These are phyloP conservation scores for Silvanus unidentatus DNA, from an alignment of 2,888 invertebrate genomes.

Conservation along the genomic window DNA sequence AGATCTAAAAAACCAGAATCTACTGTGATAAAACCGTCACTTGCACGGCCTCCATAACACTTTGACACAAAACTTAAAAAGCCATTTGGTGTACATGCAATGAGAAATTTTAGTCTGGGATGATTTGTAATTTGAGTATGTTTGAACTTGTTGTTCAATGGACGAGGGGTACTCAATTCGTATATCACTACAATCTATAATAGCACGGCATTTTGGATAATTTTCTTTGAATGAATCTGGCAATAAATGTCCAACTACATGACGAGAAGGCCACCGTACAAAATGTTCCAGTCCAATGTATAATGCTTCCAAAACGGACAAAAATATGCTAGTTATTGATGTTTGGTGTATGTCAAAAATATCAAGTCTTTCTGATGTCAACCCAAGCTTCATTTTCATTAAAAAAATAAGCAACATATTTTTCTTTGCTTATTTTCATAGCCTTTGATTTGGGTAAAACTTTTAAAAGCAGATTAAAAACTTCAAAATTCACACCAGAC, in stretches of 20 bases:
- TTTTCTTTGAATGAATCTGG: slow-evolving; percentile 1
- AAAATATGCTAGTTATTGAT: slow-evolving; percentile 21
- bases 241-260: slow-evolving; percentile 1
- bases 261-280: slow-evolving; percentile 5
- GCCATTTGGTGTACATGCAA: background rate
- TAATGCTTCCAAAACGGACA: slow-evolving; percentile 9
- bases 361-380: slow-evolving; percentile 16
- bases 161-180: slow-evolving; percentile 1
- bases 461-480: too few species aligned
- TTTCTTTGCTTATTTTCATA: slow-evolving; percentile 4
- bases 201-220: slow-evolving; percentile 3
- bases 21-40: slow-evolving; percentile 2
- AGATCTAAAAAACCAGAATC: slow-evolving; percentile 4
- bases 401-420: slow-evolving; percentile 16
- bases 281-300: slow-evolving; percentile 12
- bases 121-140: slow-evolving; percentile 2
- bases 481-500: too few species aligned
- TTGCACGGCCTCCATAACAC: slow-evolving; percentile 5
- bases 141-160: background rate
- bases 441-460: too few species aligned
- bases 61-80: background rate
- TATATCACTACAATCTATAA: slow-evolving; percentile 8
- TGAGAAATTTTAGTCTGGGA: background rate
- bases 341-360: slow-evolving; percentile 11
- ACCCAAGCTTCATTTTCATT: slow-evolving; percentile 18